A percentile compares a stretch with the other conserved stretches of the same genome.
phyloP scores from a whole-genome alignment of 2,113 vertebrate species.

The Chaetorhynchus papuensis region DNA sequence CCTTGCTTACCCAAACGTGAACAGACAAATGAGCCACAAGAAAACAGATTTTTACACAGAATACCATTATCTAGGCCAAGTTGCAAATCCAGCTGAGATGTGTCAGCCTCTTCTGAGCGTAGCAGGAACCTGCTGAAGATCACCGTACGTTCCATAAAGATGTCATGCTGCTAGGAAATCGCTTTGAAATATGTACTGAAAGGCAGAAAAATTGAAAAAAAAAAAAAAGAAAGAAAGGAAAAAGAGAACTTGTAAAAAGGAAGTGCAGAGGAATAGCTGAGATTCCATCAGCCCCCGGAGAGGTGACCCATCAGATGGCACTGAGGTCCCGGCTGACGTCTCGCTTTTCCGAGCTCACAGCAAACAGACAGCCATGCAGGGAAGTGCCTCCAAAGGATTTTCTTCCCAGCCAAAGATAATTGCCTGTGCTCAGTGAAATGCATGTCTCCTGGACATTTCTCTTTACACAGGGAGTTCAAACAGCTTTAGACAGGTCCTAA shows the following conservation, averaged over 20 bases:
- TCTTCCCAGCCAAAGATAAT: background rate
- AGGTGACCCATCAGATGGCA: background rate
- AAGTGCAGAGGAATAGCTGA: background rate
- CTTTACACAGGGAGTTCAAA: background rate
- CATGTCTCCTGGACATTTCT: background rate
- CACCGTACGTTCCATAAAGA: background rate
- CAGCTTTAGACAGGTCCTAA: background rate
- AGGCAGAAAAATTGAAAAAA: background rate
- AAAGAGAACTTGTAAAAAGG: background rate
- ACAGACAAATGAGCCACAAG: background rate
- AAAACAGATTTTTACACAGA: background rate
- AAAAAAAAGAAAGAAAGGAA: background rate
- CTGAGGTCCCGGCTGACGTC: rapidly evolving
- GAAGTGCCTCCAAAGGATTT: background rate
- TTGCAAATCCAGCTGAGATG: background rate
- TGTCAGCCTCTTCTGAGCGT: background rate
- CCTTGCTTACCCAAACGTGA: background rate
- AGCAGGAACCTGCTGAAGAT: background rate
- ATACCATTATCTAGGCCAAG: background rate
- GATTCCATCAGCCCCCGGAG: background rate
- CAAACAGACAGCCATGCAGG: background rate
- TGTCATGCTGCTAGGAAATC: background rate
- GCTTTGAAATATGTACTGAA: background rate
- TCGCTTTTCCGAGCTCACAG: background rate
- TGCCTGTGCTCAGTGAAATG: background rate